Evolutionary conservation across 2,888 invertebrate genomes (phyloP), one percentile per base, ranked within the genome.

Genomic region (Lasioglossum zephyrum): DNA sequence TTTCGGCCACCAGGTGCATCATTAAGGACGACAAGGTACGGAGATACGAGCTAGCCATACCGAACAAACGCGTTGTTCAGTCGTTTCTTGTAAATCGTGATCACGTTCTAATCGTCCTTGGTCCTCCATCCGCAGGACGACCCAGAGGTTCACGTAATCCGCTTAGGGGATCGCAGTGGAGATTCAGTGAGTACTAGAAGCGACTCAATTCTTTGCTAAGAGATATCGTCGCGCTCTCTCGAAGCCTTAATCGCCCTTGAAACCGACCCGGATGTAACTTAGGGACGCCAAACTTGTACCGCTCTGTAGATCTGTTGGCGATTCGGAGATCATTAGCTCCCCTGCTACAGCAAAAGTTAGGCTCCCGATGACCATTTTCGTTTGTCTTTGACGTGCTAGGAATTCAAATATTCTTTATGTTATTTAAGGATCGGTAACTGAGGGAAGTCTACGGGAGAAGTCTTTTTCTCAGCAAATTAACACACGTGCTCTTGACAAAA

Each of bases 51-150:
- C 88, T 92, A 78, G 86, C 82, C 49, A 82, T 91, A 76, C 88
- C 90, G 63, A 70, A 36, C 44, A 84, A 78, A 72, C 87, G 82
- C 60, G 75, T 85, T 44, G 73, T 86, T 57, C 81, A 80, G 70
- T 77, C 82, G 74, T 73, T 89, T 41, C 63, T 87, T 74, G 39
- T 87, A 77, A 85, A 84, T 84, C 88, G 88, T 69, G 81, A 91
- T 82, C 87, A 88, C 77, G 84, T 92, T 89, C 53, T 93, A 91
- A 93, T 93, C 84, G 84, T 87, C 72, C 82, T 92, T 91, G 90
- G 87, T 88, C 84, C 84, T 91, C 90, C 89, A 83, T 36, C 87
- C 89, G 81, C 88, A 93, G 93, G 92, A 88, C 79, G 84, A 89
- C 18, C 88, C 90, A 76, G 89, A 92, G 36, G 86, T 92, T 66